Evolutionary conservation across 2,888 invertebrate species (phyloP).

Genomic region (Lycaena phlaeas): DNA sequence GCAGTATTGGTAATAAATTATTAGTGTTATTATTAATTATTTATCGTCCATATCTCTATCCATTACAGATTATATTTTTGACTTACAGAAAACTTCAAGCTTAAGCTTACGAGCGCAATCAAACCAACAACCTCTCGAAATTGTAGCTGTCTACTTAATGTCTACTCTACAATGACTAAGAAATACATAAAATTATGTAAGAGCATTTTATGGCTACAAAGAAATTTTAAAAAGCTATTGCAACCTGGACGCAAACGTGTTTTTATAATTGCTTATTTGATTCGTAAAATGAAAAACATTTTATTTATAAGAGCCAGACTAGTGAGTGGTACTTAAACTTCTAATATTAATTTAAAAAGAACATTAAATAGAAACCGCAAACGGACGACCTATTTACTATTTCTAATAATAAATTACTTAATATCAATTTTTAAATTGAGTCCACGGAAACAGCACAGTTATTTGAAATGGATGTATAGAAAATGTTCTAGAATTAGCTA

Average conservation of each 20-base stretch:
- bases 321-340: conserved; percentile 1
- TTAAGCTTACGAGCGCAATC: no score
- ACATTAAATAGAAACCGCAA: neutral
- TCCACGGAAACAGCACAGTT: neutral
- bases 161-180: no score
- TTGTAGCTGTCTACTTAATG: no score
- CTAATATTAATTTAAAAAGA: conserved; percentile 2
- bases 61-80: no score
- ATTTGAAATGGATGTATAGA: neutral
- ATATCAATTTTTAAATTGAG: neutral
- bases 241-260: no score
- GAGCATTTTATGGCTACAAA: neutral
- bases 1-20: no score
- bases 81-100: no score
- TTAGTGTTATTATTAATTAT: no score
- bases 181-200: no score
- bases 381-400: conserved; percentile 6
- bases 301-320: neutral
- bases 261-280: neutral
- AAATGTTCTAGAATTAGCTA: neutral
- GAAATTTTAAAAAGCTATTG: conserved; percentile 1
- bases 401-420: neutral
- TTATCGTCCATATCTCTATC: no score
- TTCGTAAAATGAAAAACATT: conserved; percentile 1
- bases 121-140: no score